These are phyloP conservation scores for Lepilemur septentrionalis DNA, from an alignment of 2,797 vertebrate species.

Conservation along the genomic window DNA sequence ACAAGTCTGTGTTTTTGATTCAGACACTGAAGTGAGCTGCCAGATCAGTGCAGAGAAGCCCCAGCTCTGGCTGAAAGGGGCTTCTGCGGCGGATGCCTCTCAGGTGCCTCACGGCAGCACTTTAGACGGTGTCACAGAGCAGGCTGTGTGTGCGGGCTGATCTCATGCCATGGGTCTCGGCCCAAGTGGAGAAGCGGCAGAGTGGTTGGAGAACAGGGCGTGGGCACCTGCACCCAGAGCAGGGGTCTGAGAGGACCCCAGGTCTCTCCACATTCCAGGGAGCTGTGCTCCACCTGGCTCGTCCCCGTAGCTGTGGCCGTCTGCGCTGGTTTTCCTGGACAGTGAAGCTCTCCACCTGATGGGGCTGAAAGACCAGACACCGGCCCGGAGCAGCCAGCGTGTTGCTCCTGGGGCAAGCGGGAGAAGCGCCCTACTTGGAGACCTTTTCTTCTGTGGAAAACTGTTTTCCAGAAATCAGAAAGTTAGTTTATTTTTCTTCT, in stretches of 20 bases:
- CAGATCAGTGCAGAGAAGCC: rapidly evolving
- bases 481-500: background rate
- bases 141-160: rapidly evolving
- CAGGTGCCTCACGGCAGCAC: background rate
- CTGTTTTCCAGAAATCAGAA: rapidly evolving
- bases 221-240: rapidly evolving
- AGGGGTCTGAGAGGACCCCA: rapidly evolving
- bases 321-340: background rate
- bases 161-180: background rate
- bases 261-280: background rate
- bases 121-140: background rate
- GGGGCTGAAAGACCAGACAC: background rate
- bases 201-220: background rate
- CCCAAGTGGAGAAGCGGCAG: background rate
- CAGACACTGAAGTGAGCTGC: rapidly evolving
- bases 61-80: background rate
- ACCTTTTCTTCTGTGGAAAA: background rate
- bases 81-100: rapidly evolving
- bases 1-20: background rate
- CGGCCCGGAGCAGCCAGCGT: no score
- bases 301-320: rapidly evolving
- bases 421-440: background rate
- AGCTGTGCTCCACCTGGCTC: no score
- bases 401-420: background rate
- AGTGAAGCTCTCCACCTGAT: rapidly evolving